These are phyloP conservation scores for Verasper variegatus DNA, from an alignment of 2,113 vertebrate genomes.

Conservation along the genomic window DNA sequence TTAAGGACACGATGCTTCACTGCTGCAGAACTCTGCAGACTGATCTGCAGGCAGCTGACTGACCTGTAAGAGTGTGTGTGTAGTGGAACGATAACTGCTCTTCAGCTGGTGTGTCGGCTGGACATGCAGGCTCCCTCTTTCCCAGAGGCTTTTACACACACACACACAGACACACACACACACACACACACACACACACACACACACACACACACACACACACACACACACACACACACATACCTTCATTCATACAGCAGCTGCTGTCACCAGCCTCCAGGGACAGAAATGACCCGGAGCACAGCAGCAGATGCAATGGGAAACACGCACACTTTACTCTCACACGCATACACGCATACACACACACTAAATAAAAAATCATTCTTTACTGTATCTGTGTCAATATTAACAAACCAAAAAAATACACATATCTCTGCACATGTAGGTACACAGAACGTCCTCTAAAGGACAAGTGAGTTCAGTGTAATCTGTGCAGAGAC, in stretches of 20 bases:
- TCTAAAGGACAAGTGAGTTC: constrained; percentile 17
- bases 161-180: constrained; percentile 48
- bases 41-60: constrained; percentile 38
- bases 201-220: constrained; percentile 27
- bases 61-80: constrained; percentile 58
- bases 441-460: background rate
- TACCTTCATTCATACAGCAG: constrained; percentile 69
- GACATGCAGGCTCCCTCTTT: constrained; percentile 57
- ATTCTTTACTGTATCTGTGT: constrained; percentile 8
- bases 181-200: constrained; percentile 42
- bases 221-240: constrained; percentile 45
- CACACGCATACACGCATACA: constrained; percentile 19
- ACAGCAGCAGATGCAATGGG: constrained; percentile 59
- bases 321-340: constrained; percentile 37
- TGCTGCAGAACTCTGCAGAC: constrained; percentile 6
- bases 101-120: constrained; percentile 69
- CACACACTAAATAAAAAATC: constrained; percentile 36
- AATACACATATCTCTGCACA: background rate
- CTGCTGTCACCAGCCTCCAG: constrained; percentile 62
- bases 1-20: background rate
- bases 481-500: constrained; percentile 33
- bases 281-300: constrained; percentile 54
- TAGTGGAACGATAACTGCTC: constrained; percentile 45
- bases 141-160: constrained; percentile 57
- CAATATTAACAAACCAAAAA: background rate